Evolutionary conservation across 2,888 invertebrate species (phyloP).

Genomic region (Keiferia lycopersicella): DNA sequence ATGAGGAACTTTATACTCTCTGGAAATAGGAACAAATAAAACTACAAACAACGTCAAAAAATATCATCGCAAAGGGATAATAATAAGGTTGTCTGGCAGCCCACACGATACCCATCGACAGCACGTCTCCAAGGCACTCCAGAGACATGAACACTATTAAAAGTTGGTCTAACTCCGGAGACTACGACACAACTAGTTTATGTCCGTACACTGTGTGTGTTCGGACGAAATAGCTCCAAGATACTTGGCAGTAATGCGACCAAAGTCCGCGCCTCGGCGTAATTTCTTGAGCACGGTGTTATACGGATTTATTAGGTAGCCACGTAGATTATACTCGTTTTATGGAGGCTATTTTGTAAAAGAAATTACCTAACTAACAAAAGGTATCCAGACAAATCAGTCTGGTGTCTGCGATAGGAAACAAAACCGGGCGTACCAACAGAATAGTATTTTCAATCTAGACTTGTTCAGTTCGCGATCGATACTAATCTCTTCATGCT

Average conservation of each 20-base stretch:
- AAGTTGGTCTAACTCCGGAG: slow-evolving; percentile 66
- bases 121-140: slow-evolving; percentile 43
- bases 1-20: too few species aligned
- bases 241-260: slow-evolving; percentile 18
- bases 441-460: slow-evolving; percentile 1
- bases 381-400: neutral
- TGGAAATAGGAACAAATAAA: neutral
- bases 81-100: slow-evolving; percentile 17
- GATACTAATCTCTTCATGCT: slow-evolving; percentile 10
- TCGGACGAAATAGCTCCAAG: slow-evolving; percentile 15
- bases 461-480: slow-evolving; percentile 7
- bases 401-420: neutral
- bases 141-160: slow-evolving; percentile 72
- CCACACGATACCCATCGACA: slow-evolving; percentile 43
- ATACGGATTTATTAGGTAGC: slow-evolving; percentile 8
- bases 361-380: neutral
- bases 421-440: neutral
- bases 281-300: slow-evolving; percentile 17
- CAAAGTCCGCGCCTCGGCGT: slow-evolving; percentile 3
- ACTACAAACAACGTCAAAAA: neutral
- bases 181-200: slow-evolving; percentile 66
- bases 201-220: slow-evolving; percentile 35
- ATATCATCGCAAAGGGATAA: slow-evolving; percentile 11
- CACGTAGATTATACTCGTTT: neutral
- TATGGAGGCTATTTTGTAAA: neutral